phyloP scores from a whole-genome alignment of 2,888 invertebrate genomes.

The Drosophila peninsularis region DNA sequence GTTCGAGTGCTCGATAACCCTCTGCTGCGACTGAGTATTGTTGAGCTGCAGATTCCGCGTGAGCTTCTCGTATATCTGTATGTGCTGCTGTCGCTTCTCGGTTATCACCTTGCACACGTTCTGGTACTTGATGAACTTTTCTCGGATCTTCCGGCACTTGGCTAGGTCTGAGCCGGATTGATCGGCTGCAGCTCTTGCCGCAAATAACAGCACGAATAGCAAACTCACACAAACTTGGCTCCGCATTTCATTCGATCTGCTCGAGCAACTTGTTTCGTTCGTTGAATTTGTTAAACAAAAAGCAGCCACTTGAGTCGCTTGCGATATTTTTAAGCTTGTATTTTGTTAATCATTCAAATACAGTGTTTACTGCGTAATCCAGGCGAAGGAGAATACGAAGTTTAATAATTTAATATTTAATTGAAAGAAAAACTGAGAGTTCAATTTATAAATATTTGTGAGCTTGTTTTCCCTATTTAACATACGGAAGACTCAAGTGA shows the following conservation, averaged over 20 bases:
- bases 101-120: background rate
- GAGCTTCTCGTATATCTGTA: background rate
- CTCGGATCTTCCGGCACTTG: background rate
- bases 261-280: background rate
- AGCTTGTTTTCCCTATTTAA: background rate
- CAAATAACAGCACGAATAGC: background rate
- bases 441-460: no score
- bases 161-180: rapidly evolving
- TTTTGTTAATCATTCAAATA: background rate
- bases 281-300: background rate
- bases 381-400: no score
- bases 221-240: background rate
- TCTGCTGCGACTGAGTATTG: background rate
- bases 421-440: no score
- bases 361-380: background rate
- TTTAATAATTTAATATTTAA: no score
- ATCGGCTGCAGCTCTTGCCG: no score
- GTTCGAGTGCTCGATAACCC: background rate
- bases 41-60: background rate
- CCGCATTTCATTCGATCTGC: background rate
- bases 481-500: no score
- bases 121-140: background rate
- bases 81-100: background rate
- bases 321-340: background rate
- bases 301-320: no score